These are phyloP conservation scores for Leucophora obtusa DNA, from an alignment of 2,888 invertebrate species.

Conservation along the genomic window DNA sequence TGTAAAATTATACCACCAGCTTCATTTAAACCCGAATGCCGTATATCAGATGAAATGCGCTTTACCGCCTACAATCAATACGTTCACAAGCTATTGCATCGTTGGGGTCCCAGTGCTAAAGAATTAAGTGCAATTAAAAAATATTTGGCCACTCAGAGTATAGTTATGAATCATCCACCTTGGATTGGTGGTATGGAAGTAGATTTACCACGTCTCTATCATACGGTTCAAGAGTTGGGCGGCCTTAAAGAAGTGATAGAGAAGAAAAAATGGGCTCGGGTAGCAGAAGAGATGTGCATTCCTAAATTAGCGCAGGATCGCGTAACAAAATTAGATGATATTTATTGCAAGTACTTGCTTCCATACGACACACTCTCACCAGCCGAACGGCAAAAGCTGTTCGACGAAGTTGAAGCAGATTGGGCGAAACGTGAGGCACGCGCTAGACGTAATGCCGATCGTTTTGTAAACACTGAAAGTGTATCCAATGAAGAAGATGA, in stretches of 20 bases:
- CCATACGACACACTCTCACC: conserved; percentile 91
- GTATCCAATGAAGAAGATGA: conserved; percentile 79
- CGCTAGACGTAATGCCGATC: conserved; percentile 79
- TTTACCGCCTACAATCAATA: conserved; percentile 95
- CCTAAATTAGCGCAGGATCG: conserved; percentile 88
- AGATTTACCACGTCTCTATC: conserved; percentile 90
- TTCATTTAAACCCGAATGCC: conserved; percentile 89
- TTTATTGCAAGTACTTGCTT: conserved; percentile 93
- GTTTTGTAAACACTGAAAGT: conserved; percentile 77
- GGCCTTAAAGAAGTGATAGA: conserved; percentile 92
- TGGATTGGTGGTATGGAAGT: conserved; percentile 94
- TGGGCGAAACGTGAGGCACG: conserved; percentile 85
- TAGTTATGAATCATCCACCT: conserved; percentile 86
- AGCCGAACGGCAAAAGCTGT: conserved; percentile 87
- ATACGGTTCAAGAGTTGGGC: conserved; percentile 90
- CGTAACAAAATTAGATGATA: conserved; percentile 89
- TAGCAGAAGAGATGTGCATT: conserved; percentile 93
- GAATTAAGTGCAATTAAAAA: conserved; percentile 91
- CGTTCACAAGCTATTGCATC: conserved; percentile 89
- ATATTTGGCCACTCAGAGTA: conserved; percentile 87
- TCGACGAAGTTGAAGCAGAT: conserved; percentile 85
- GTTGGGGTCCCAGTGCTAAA: conserved; percentile 93
- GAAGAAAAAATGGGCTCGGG: conserved; percentile 91
- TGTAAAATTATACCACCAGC: conserved; percentile 92
- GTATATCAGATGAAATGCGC: conserved; percentile 89